These are phyloP conservation scores for Meloidogyne floridensis DNA, from an alignment of 1,140 invertebrate genomes.

Conservation along the genomic window DNA sequence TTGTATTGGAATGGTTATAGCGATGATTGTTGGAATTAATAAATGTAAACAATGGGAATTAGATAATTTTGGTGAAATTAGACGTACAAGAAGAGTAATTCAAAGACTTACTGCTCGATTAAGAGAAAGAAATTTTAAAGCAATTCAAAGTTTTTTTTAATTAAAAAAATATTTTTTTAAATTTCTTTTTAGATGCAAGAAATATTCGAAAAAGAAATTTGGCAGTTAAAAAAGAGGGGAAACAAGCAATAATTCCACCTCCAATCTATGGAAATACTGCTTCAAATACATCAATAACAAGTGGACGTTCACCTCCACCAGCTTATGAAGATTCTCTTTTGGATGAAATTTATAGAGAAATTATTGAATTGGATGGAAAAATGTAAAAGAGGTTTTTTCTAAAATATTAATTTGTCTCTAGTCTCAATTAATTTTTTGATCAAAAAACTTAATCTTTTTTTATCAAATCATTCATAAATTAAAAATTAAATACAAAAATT, in stretches of 20 bases:
- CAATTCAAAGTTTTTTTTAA: conserved; percentile 58
- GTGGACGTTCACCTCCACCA: conserved; percentile 61
- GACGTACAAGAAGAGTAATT: conserved; percentile 57
- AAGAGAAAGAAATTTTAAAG: conserved; percentile 62
- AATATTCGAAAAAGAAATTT: conserved; percentile 54
- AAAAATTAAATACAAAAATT: too few relatives aligned
- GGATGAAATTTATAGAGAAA: conserved; percentile 63
- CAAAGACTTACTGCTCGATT: conserved; percentile 60
- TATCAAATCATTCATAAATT: too few relatives aligned
- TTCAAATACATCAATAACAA: conserved; percentile 17
- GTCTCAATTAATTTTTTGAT: conserved; percentile 2
- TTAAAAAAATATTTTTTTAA: conserved; percentile 15
- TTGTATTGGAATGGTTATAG: conserved; percentile 63
- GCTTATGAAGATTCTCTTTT: conserved; percentile 63
- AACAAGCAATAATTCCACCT: conserved; percentile 8
- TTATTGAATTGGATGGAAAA: conserved; percentile 43
- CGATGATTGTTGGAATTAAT: conserved; percentile 60
- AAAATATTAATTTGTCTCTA: neutral
- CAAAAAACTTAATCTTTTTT: too few relatives aligned
- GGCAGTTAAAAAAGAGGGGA: neutral
- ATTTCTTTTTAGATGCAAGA: conserved; percentile 53
- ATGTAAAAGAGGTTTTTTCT: neutral
- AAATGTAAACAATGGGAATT: conserved; percentile 65
- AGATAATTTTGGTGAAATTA: conserved; percentile 64
- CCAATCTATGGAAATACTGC: conserved; percentile 19